Percentiles rank a stretch among this genome's conserved stretches.
Evolutionary conservation across 2,888 invertebrate species (phyloP).

Genomic region (Volucella bombylans): DNA sequence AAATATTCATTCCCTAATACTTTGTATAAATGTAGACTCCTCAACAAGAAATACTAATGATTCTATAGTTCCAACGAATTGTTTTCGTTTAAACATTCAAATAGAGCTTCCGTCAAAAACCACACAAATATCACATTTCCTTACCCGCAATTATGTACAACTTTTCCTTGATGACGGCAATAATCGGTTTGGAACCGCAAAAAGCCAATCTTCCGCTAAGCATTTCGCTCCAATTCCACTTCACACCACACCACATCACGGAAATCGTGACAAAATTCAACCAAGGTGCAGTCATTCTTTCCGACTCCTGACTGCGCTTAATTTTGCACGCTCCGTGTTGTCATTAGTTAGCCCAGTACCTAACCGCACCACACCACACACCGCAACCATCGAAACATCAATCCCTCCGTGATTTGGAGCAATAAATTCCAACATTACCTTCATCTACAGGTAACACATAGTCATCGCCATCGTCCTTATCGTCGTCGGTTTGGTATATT

Average conservation of each 20-base stretch:
- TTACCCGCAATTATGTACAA: not conserved
- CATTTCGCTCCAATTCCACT: slow-evolving; percentile 9
- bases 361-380: not conserved
- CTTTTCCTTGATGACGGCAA: slow-evolving; percentile 10
- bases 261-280: slow-evolving; percentile 45
- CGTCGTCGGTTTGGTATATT: slow-evolving; percentile 14
- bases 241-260: slow-evolving; percentile 32
- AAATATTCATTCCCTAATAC: too few species aligned
- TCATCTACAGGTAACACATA: not conserved
- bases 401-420: slow-evolving; percentile 56
- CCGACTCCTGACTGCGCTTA: slow-evolving; percentile 54
- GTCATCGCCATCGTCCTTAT: not conserved
- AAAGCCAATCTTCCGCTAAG: not conserved
- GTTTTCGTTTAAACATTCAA: too few species aligned
- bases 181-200: not conserved
- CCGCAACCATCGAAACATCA: slow-evolving; percentile 47
- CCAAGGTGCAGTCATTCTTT: slow-evolving; percentile 44
- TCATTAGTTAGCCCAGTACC: slow-evolving; percentile 52
- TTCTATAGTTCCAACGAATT: too few species aligned
- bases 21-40: too few species aligned
- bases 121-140: not conserved
- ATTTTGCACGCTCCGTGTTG: slow-evolving; percentile 44
- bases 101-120: too few species aligned
- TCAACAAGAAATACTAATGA: too few species aligned
- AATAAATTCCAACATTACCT: slow-evolving; percentile 62